Evolutionary conservation across 2,113 vertebrate genomes (phyloP).

Genomic region (Elanoides forficatus): DNA sequence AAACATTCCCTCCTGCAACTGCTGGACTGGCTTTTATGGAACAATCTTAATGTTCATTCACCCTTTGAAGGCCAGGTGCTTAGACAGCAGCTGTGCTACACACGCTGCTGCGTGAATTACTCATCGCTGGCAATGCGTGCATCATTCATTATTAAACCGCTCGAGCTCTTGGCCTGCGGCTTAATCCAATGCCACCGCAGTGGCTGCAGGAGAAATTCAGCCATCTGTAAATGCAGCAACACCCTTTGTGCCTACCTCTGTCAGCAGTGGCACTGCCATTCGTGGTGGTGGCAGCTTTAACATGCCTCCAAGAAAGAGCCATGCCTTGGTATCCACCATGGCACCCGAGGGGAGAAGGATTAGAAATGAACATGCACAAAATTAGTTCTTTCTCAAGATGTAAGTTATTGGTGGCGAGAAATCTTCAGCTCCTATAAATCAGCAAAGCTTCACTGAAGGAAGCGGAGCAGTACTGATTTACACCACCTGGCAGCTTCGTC

Average conservation of each 20-base stretch:
- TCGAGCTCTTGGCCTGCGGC: neutral
- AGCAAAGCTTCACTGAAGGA: neutral
- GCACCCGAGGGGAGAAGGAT: neutral
- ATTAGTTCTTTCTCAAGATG: neutral
- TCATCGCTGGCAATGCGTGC: neutral
- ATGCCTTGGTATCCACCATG: neutral
- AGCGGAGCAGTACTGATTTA: neutral
- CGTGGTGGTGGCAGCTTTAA: neutral
- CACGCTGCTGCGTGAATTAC: neutral
- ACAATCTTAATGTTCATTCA: conserved; percentile 33
- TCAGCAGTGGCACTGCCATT: neutral
- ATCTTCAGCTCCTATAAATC: neutral
- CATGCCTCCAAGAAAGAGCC: neutral
- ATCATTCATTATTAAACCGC: conserved; percentile 4
- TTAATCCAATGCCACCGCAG: neutral
- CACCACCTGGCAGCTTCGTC: neutral
- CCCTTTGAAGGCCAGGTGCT: conserved; percentile 48
- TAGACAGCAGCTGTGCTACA: conserved; percentile 20
- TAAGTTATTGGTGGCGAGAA: neutral
- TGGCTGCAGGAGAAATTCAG: neutral
- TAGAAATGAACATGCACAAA: neutral
- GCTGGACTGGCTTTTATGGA: neutral
- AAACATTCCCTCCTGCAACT: neutral
- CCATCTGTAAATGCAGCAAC: neutral
- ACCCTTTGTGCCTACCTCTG: neutral